phyloP scores from a whole-genome alignment of 2,797 vertebrate genomes.

The Poliocrania exsul region DNA sequence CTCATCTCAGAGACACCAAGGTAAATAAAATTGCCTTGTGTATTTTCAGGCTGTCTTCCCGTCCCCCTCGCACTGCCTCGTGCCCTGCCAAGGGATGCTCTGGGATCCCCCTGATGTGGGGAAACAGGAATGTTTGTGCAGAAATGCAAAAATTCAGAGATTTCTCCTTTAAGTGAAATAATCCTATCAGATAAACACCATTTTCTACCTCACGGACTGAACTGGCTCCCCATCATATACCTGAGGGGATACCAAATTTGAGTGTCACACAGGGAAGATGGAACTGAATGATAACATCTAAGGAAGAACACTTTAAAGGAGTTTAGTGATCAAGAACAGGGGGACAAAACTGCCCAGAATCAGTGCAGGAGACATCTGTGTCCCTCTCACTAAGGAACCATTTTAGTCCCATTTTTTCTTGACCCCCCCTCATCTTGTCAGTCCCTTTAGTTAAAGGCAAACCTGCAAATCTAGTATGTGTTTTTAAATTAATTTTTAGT shows the following conservation, averaged over 20 bases:
- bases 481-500: not conserved
- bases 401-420: not conserved
- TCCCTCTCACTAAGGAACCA: not conserved
- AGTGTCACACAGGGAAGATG: not conserved
- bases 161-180: not conserved
- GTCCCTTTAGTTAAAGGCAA: not conserved
- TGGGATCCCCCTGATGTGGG: not conserved
- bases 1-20: not conserved
- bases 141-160: not conserved
- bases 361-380: not conserved
- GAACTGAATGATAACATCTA: not conserved
- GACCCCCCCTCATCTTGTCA: not conserved
- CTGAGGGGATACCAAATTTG: not conserved
- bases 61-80: accelerated
- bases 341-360: not conserved
- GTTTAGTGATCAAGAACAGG: not conserved
- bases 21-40: not conserved
- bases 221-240: not conserved
- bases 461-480: not conserved
- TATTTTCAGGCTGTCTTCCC: not conserved
- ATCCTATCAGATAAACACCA: not conserved
- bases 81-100: not conserved
- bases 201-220: not conserved
- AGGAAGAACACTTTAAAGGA: not conserved
- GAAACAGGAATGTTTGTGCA: not conserved